Evolutionary conservation across 37 sponge, comb jelly and placozoan genomes (phyloP).

Genomic region (Oopsacas minuta): DNA sequence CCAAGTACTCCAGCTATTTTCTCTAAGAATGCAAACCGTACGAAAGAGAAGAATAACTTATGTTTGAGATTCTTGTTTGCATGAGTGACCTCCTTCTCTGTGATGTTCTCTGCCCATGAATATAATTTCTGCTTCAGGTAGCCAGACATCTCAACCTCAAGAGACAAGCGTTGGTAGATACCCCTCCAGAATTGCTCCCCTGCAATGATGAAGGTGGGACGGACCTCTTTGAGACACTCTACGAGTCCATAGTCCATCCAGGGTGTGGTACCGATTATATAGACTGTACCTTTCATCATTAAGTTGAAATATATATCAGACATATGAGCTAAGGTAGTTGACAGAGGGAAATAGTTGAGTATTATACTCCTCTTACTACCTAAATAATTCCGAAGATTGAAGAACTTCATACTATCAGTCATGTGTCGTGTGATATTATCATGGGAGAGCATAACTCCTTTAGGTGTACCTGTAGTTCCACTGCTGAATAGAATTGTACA

Average conservation of each 20-base stretch:
- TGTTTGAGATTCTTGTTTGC: not conserved
- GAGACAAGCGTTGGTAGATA: not conserved
- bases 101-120: not conserved
- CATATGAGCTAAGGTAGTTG: not conserved
- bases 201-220: not conserved
- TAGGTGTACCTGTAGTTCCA: not conserved
- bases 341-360: not conserved
- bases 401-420: not conserved
- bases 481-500: slow-evolving; percentile 14
- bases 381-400: not conserved
- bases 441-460: not conserved
- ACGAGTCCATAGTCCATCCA: not conserved
- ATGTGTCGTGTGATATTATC: not conserved
- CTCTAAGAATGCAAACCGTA: not conserved
- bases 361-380: not conserved
- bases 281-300: not conserved
- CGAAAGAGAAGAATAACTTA: not conserved
- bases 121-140: not conserved
- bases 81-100: not conserved
- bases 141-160: not conserved
- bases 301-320: not conserved
- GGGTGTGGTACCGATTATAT: not conserved
- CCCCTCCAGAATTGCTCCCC: not conserved
- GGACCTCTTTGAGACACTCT: slow-evolving; percentile 3
- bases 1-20: not conserved